A percentile compares a stretch with the other conserved stretches of the same genome.
Conservation (phyloP, 2,113 vertebrate genomes). For the Marmota flaviventris region DNA sequence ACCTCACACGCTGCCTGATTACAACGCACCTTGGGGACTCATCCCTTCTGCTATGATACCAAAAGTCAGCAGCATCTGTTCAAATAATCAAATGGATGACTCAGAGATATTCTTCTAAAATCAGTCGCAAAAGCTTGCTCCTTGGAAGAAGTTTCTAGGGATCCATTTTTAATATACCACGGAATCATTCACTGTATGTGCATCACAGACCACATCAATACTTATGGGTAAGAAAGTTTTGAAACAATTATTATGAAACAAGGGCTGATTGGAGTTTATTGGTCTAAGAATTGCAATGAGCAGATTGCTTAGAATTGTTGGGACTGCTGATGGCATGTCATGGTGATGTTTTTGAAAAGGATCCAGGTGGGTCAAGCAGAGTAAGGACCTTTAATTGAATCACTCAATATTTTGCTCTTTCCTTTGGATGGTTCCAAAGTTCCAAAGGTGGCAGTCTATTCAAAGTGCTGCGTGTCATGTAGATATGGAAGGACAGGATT, state of each 20-base stretch:
- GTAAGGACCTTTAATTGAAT: background rate
- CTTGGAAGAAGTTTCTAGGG: background rate
- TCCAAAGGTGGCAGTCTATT: no score
- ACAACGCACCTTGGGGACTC: background rate
- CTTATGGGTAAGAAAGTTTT: background rate
- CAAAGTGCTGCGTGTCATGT: rapidly evolving
- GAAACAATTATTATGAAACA: background rate
- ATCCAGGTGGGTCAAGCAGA: rapidly evolving
- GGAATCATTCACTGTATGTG: background rate
- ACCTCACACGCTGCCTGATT: background rate
- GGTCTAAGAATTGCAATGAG: background rate
- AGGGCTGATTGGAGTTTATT: background rate
- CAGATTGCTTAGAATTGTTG: background rate
- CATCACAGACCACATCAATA: background rate
- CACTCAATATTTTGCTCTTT: no score
- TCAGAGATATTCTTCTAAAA: background rate
- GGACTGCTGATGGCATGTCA: background rate
- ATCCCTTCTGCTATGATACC: background rate
- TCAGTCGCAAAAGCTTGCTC: background rate
- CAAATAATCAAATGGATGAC: constrained; percentile 39
- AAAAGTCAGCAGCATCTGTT: constrained; percentile 49
- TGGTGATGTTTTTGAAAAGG: background rate
- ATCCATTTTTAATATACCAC: background rate
- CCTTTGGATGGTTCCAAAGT: no score
- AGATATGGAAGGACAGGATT: background rate